Conservation (phyloP, 2,888 invertebrate genomes). For the Aphidoletes aphidimyza region DNA sequence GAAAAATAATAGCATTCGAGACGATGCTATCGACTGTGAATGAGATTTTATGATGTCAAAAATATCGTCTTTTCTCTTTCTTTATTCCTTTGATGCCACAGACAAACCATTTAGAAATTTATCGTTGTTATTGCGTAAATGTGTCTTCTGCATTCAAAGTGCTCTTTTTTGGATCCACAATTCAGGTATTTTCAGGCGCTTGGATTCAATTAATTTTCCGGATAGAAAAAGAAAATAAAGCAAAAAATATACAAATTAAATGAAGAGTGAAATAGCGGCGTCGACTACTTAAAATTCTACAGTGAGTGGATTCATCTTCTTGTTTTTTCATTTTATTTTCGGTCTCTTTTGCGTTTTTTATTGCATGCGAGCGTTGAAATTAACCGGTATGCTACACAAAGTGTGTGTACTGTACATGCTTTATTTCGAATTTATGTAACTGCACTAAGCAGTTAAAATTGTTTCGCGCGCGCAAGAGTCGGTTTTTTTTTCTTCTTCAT, state of each 20-base stretch:
- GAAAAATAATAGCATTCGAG: neutral
- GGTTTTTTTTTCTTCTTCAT: no score
- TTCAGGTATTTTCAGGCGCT: neutral
- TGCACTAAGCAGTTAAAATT: slow-evolving; percentile 47
- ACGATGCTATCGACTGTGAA: neutral
- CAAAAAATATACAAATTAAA: slow-evolving; percentile 28
- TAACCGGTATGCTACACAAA: slow-evolving; percentile 34
- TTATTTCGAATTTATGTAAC: slow-evolving; percentile 53
- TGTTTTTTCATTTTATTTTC: neutral
- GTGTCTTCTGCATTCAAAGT: no score
- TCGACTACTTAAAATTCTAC: slow-evolving; percentile 48
- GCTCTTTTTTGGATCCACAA: neutral
- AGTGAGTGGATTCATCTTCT: neutral
- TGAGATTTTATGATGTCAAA: neutral
- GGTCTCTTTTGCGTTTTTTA: no score
- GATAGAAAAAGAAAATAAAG: neutral
- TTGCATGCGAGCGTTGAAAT: slow-evolving; percentile 1
- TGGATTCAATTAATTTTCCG: slow-evolving; percentile 3
- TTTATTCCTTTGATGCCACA: neutral
- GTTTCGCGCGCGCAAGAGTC: no score
- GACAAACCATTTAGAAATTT: no score
- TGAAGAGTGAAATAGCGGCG: slow-evolving; percentile 33
- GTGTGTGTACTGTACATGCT: slow-evolving; percentile 20
- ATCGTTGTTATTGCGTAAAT: no score
- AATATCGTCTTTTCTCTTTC: neutral